Percentiles rank a stretch among this genome's conserved stretches.
These are phyloP conservation scores for Meandrusa payeni DNA, from an alignment of 2,888 invertebrate species.

Conservation along the genomic window DNA sequence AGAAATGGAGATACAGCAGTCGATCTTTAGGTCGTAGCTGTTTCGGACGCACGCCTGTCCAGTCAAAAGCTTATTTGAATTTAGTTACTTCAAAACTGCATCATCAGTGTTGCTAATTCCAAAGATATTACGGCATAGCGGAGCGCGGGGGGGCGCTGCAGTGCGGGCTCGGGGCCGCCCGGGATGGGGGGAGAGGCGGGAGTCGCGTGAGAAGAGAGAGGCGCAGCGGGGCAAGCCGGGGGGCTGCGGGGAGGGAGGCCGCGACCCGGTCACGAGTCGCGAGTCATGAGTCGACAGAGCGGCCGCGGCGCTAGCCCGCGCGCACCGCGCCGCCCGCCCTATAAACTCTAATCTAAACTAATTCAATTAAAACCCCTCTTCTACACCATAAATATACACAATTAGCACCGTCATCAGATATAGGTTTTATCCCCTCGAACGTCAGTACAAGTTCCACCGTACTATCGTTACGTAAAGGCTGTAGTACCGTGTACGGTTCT, in stretches of 20 bases:
- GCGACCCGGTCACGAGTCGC: constrained; percentile 67
- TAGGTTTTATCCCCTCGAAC: not conserved
- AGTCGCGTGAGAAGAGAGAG: constrained; percentile 26
- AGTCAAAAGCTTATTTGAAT: constrained; percentile 27
- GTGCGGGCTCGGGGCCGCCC: constrained; percentile 53
- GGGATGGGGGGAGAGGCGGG: constrained; percentile 28
- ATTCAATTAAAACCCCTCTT: constrained; percentile 19
- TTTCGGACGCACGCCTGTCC: too few relatives aligned
- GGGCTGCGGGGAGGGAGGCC: constrained; percentile 40
- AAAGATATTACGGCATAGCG: constrained; percentile 72
- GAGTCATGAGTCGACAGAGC: constrained; percentile 54
- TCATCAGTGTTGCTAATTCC: constrained; percentile 63
- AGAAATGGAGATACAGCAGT: too few relatives aligned
- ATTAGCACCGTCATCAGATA: constrained; percentile 1
- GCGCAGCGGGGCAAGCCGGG: constrained; percentile 22
- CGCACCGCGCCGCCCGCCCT: constrained; percentile 53
- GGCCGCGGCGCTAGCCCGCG: constrained; percentile 74
- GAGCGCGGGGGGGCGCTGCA: constrained; percentile 51
- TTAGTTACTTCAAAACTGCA: constrained; percentile 54
- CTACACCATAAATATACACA: constrained; percentile 12
- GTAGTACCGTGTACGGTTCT: constrained; percentile 11
- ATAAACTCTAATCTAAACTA: constrained; percentile 22
- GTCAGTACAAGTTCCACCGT: not conserved
- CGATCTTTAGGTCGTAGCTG: too few relatives aligned
- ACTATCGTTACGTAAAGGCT: constrained; percentile 22